A percentile compares a stretch with the other conserved stretches of the same genome.
Evolutionary conservation across 2,797 vertebrate species (phyloP).

Genomic region (Sebastiscus albofasciatus): DNA sequence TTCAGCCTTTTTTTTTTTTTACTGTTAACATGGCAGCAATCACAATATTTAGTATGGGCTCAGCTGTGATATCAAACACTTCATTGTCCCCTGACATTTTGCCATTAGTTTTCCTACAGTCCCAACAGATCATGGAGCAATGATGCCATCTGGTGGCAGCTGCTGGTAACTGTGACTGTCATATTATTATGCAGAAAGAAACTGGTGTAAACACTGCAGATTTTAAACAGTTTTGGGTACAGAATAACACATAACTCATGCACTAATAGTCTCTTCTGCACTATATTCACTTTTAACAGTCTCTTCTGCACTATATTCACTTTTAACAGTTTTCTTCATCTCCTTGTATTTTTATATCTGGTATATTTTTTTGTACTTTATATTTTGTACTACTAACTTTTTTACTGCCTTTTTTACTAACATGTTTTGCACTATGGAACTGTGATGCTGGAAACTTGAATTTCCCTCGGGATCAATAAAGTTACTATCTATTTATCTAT

Average conservation of each 20-base stretch:
- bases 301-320: too few relatives aligned
- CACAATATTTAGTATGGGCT: neutral
- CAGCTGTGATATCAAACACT: slow-evolving; percentile 20
- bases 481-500: too few relatives aligned
- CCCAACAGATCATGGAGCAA: neutral
- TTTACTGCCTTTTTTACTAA: too few relatives aligned
- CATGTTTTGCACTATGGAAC: too few relatives aligned
- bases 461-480: too few relatives aligned
- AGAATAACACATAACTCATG: neutral
- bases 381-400: too few relatives aligned
- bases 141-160: slow-evolving; percentile 60
- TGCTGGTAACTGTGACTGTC: neutral
- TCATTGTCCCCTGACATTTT: neutral
- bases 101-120: neutral
- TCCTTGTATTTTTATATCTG: too few relatives aligned
- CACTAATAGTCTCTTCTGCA: too few relatives aligned
- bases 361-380: too few relatives aligned
- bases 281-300: too few relatives aligned
- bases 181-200: neutral
- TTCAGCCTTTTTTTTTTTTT: neutral
- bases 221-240: neutral
- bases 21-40: neutral
- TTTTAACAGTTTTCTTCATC: too few relatives aligned
- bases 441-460: too few relatives aligned
- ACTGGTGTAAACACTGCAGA: accelerated